phyloP scores from a whole-genome alignment of 2,888 invertebrate species.

The Theristus sp. region DNA sequence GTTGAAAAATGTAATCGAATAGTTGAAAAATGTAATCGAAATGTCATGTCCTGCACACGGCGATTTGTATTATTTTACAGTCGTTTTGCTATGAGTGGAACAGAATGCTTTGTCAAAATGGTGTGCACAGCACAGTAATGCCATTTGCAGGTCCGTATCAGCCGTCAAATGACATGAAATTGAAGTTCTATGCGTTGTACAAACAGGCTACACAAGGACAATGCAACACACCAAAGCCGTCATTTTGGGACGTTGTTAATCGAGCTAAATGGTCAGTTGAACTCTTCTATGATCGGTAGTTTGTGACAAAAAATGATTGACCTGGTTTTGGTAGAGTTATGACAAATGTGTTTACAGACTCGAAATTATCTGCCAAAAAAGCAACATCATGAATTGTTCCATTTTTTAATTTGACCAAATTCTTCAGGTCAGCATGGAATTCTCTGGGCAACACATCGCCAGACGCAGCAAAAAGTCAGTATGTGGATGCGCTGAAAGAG shows the following conservation, averaged over 20 bases:
- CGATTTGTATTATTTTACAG: too few relatives aligned
- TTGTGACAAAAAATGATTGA: background rate
- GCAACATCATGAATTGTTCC: too few relatives aligned
- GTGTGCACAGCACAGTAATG: too few relatives aligned
- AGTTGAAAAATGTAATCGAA: too few relatives aligned
- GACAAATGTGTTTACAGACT: too few relatives aligned
- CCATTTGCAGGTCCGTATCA: slow-evolving; percentile 65
- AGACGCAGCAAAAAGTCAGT: slow-evolving; percentile 68
- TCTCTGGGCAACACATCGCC: slow-evolving; percentile 60
- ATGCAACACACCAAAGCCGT: slow-evolving; percentile 53
- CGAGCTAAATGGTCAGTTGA: slow-evolving; percentile 54
- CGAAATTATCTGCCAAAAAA: too few relatives aligned
- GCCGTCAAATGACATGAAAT: slow-evolving; percentile 76
- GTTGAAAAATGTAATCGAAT: too few relatives aligned
- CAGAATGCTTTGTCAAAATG: too few relatives aligned
- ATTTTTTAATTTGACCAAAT: too few relatives aligned
- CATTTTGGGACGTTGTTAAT: slow-evolving; percentile 80
- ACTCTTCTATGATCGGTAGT: background rate
- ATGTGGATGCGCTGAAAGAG: slow-evolving; percentile 76
- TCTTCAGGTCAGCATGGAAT: slow-evolving; percentile 59
- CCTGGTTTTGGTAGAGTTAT: too few relatives aligned
- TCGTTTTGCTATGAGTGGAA: too few relatives aligned
- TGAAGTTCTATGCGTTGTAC: slow-evolving; percentile 77
- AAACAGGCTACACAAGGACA: slow-evolving; percentile 84
- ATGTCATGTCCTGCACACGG: too few relatives aligned